Base-by-base conservation (phyloP, 1,140 invertebrate genomes). In the Lineus longissimus region DNA sequence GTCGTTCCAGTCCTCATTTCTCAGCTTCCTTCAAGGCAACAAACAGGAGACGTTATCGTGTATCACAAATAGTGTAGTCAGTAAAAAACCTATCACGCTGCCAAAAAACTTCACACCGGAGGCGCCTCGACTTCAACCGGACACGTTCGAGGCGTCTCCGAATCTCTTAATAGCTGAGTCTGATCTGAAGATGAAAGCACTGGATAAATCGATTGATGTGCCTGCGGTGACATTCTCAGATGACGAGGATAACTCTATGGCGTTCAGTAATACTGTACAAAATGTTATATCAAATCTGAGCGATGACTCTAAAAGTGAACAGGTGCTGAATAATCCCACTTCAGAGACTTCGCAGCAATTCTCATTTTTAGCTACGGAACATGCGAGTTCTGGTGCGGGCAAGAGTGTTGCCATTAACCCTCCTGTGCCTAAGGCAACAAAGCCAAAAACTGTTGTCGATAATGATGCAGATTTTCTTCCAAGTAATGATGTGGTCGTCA, bases 31-130 rank as follows among this genome's bases (percentile, higher is more conserved):
- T 22, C 71, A 76, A 60, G 78, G 78, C 27, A 76, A 78, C 47
- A 80, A 79, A 63, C 74, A 75, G 36, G 78, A 80, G 63, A 80
- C 78, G 9, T 66, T 80, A 59, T 76, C 76, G 17, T 78, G 77
- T 66, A 73, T 78, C 13, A 76, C 73, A 59, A 72, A 69, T 54
- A 68, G 72, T 62, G 67, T 72, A 22, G 64, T 78, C 45, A 66
- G 68, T 29, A 76, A 78, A 60, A 74, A 73, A 67, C 78, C 78
- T 43, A 68, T 71, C 59, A 61, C 78, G 58, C n/a, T n/a, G n/a
- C 76, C 78, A 58, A 76, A 77, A 54, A 78, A 79, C 67, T 76
- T 77, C 55, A 76, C 76, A 19, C 66, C 23, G 40, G 45, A 30
- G 4, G 31, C 25, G 58, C 58, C 45, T 47, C 59, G 22, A 59